Evolutionary conservation across 2,888 invertebrate species (phyloP), one percentile per base, ranked within the genome.

Genomic region (Drosophila rubida): DNA sequence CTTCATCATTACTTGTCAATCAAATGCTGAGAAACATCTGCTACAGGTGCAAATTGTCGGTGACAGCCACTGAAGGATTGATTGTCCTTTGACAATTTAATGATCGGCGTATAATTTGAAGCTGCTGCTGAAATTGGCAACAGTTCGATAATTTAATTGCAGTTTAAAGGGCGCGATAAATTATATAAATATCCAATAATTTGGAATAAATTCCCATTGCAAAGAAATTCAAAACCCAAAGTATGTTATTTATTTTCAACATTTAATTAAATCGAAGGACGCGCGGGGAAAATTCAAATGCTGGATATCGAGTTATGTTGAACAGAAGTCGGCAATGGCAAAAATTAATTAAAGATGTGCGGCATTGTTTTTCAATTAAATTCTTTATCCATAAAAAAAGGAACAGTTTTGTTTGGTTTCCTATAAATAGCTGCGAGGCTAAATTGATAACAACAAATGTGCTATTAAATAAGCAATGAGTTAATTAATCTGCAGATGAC

Each of bases 401-500:
- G n/a, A n/a, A n/a, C 8, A 37, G 14, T 14, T 37, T 7, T 37
- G 35, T 14, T 14, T 14, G 13, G 13, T 37, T 7, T 6, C 13
- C 2, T 14, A 14, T 37, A 7, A 9, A 30, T 11, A 11, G 11
- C 14, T 27, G 23, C 8, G 23, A n/a, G 7, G 11, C 1, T n/a
- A 13, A 16, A 46, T 25, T 2, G 6, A 23, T 23, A 23, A 23
- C 23, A 23, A 5, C 23, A 5, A 23, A 25, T 25, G 19, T 37
- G 14, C 19, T 13, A 35, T 25, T 25, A 22, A 51, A 51, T 25
- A 45, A 51, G 44, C 27, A 27, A 53, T 19, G 4, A 16, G 37
- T 48, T 61, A 61, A 61, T 61, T 61, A 48, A 48, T 16, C 41
- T 61, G 55, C 19, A 25, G 22, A 41, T 42, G 61, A 42, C 46